Base-by-base conservation (phyloP, 2,113 vertebrate species). In the Cepphus grylle region DNA sequence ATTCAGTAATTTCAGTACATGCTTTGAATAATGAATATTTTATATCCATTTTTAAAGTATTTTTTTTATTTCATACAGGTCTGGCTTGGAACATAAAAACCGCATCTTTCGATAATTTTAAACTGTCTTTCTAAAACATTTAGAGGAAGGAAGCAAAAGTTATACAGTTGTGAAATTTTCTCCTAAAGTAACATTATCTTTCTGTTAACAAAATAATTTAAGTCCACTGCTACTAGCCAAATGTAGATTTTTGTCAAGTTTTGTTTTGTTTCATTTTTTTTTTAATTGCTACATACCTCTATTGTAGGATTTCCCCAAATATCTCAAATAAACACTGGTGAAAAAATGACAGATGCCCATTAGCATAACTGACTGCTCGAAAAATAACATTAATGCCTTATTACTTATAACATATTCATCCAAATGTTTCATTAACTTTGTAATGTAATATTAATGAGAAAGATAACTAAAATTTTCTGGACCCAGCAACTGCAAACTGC, bases 361-460 rank as follows among this genome's bases (percentile, higher is more conserved):
- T 98, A 98, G 85, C 97, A 98, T 98, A 98, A 98, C 92, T 97
- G 97, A 98, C 94, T 96, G 94, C 97, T 98, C 40, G 0, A 96
- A 98, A 98, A 98, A 97, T 97, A 98, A 97, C 97, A 98, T 98
- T 98, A 98, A 98, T 98, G 97, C 96, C 96, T 98, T 97, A 98
- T 98, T 98, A 97, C 93, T 98, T 95, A 97, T 98, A 98, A 98
- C 97, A 98, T 97, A 98, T 98, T 98, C 98, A 98, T 85, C 96
- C 98, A 98, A 98, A 98, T 98, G 98, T 98, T 98, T 98, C 98
- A 98, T 98, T 98, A 98, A 95, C 81, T 96, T 96, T 4, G 16
- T 97, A 98, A 98, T 98, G 93, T 73, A 98, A 98, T 98, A 98
- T 98, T 98, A 98, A 98, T 98, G 97, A 98, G 98, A 95, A 96